phyloP scores from a whole-genome alignment of 2,888 invertebrate species.

The Andrena trimmerana region DNA sequence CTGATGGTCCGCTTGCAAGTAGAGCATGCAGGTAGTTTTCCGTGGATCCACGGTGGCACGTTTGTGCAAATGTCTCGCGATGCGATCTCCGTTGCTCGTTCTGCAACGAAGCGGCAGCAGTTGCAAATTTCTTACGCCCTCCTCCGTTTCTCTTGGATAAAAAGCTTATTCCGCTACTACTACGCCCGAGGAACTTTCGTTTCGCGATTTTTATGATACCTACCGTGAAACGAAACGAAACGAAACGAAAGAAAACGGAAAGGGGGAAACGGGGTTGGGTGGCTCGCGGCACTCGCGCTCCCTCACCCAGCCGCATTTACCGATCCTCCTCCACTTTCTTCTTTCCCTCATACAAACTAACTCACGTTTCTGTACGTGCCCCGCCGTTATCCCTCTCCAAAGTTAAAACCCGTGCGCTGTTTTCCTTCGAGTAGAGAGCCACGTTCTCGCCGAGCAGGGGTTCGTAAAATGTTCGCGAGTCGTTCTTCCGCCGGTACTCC shows the following conservation, averaged over 20 bases:
- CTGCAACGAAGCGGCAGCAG: conserved; percentile 24
- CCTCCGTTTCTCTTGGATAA: not conserved
- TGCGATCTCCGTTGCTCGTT: conserved; percentile 52
- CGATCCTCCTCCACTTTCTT: conserved; percentile 7
- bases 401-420: conserved; percentile 61
- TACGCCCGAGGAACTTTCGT: conserved; percentile 1
- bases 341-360: not conserved
- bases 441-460: conserved; percentile 81
- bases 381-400: conserved; percentile 50
- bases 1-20: conserved; percentile 98
- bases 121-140: conserved; percentile 10
- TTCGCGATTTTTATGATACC: conserved; percentile 15
- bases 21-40: conserved; percentile 97
- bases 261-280: too few species aligned
- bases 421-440: conserved; percentile 81
- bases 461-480: conserved; percentile 80
- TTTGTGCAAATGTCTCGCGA: conserved; percentile 81
- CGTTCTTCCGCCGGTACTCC: conserved; percentile 67
- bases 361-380: conserved; percentile 60
- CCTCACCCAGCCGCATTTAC: not conserved
- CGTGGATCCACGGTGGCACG: conserved; percentile 92
- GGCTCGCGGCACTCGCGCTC: not conserved
- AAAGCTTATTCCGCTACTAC: conserved; percentile 16
- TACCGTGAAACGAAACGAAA: conserved; percentile 2
- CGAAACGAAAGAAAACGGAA: too few species aligned